A percentile compares a stretch with the other conserved stretches of the same genome.
Conservation (phyloP, 2,888 invertebrate species). For the Macaria notata region DNA sequence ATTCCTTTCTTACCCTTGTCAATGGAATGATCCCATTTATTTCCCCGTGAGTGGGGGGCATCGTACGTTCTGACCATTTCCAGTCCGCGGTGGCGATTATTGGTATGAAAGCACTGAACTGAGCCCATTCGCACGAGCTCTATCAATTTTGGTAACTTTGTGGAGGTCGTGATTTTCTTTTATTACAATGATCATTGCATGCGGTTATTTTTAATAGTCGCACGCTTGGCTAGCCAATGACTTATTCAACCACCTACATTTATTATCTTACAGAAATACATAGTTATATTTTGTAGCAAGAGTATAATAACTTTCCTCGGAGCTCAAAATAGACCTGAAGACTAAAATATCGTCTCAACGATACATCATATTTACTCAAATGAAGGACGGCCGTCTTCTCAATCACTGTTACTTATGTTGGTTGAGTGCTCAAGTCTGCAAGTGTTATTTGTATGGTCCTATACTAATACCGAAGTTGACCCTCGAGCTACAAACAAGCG, state of each 20-base stretch:
- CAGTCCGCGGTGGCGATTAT: conserved; percentile 15
- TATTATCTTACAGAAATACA: no score
- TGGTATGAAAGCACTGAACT: conserved; percentile 6
- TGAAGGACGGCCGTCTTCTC: no score
- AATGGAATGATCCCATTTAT: conserved; percentile 45
- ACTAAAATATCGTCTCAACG: no score
- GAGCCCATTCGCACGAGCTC: neutral
- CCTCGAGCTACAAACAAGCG: conserved; percentile 58
- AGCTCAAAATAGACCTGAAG: no score
- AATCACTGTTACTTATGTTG: neutral
- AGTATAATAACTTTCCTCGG: no score
- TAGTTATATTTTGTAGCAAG: no score
- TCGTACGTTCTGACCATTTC: conserved; percentile 21
- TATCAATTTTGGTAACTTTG: neutral
- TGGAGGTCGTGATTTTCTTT: no score
- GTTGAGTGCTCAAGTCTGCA: conserved; percentile 7
- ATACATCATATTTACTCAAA: no score
- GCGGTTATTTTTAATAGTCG: no score
- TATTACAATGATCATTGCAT: no score
- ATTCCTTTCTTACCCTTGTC: conserved; percentile 53
- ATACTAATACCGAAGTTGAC: conserved; percentile 41
- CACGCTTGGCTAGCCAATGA: no score
- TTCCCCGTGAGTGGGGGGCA: conserved; percentile 29
- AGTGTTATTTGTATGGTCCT: conserved; percentile 21
- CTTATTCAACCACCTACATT: no score